These are phyloP conservation scores for Agonum fuliginosum DNA, from an alignment of 2,888 invertebrate species.

Conservation along the genomic window DNA sequence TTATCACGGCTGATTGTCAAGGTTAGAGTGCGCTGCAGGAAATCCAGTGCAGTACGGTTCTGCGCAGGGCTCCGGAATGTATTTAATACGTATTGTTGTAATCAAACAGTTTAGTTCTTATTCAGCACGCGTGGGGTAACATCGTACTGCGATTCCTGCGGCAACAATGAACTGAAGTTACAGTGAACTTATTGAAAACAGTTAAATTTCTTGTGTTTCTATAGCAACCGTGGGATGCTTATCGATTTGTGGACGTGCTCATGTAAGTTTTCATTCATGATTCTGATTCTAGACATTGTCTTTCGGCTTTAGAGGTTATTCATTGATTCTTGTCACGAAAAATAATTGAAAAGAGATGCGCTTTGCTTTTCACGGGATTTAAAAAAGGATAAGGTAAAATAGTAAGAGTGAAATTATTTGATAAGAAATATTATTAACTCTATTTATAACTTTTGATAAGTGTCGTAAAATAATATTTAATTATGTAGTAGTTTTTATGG, in stretches of 20 bases:
- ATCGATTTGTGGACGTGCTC: conserved; percentile 44
- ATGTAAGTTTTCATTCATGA: conserved; percentile 45
- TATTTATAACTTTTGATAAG: neutral
- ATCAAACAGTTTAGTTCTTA: conserved; percentile 32
- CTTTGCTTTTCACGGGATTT: neutral
- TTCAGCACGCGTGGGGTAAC: conserved; percentile 22
- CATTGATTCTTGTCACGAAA: conserved; percentile 7
- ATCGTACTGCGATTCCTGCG: neutral
- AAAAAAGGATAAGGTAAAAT: neutral
- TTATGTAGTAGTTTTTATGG: too few relatives aligned
- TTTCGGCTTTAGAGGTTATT: conserved; percentile 17
- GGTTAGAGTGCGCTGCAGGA: conserved; percentile 32
- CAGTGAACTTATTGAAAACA: conserved; percentile 6
- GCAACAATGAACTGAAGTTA: conserved; percentile 19
- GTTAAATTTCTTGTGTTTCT: conserved; percentile 31
- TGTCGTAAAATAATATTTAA: neutral
- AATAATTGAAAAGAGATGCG: conserved; percentile 32
- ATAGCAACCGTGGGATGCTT: conserved; percentile 49
- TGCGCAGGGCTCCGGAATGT: conserved; percentile 32
- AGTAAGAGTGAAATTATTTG: neutral
- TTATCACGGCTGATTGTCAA: conserved; percentile 9
- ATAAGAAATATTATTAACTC: neutral
- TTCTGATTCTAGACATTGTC: conserved; percentile 6
- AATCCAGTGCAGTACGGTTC: conserved; percentile 33
- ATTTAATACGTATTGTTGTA: conserved; percentile 43